Evolutionary conservation across 2,888 invertebrate species (phyloP).

Genomic region (Pristionchus arcanus): DNA sequence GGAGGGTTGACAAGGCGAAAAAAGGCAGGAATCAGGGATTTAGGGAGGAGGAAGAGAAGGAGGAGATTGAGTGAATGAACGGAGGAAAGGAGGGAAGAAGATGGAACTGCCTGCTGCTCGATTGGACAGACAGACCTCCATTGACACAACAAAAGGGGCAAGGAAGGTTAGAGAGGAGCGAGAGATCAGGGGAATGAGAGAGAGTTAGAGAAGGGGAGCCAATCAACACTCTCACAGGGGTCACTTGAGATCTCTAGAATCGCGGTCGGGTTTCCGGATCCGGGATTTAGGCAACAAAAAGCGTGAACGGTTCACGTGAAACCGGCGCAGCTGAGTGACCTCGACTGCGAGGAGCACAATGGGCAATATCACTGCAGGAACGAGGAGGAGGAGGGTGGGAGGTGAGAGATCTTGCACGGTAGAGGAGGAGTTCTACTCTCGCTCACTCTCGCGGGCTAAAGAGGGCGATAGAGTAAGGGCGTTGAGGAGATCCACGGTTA

Average conservation of each 20-base stretch:
- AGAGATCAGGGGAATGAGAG: not conserved
- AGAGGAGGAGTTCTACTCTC: not conserved
- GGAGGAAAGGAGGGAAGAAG: not conserved
- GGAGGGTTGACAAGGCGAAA: not conserved
- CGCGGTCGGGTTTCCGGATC: not conserved
- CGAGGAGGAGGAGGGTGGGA: not conserved
- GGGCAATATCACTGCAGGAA: not conserved
- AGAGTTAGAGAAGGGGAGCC: not conserved
- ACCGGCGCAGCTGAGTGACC: not conserved
- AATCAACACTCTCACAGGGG: not conserved
- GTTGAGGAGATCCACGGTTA: too few relatives aligned
- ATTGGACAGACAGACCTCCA: not conserved
- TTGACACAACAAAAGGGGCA: not conserved
- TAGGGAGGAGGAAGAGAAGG: not conserved
- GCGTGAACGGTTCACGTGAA: constrained; percentile 21
- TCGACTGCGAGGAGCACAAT: not conserved
- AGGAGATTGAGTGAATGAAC: constrained; percentile 4
- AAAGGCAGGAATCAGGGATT: constrained; percentile 21
- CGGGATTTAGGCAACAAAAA: not conserved
- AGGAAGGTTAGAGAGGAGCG: not conserved
- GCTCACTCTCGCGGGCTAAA: not conserved
- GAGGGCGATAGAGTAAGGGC: not conserved
- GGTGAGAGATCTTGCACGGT: not conserved
- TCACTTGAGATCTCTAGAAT: not conserved
- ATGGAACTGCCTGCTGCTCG: not conserved